Evolutionary conservation across 2,113 vertebrate species (phyloP).

Genomic region (Oophaga pumilio): DNA sequence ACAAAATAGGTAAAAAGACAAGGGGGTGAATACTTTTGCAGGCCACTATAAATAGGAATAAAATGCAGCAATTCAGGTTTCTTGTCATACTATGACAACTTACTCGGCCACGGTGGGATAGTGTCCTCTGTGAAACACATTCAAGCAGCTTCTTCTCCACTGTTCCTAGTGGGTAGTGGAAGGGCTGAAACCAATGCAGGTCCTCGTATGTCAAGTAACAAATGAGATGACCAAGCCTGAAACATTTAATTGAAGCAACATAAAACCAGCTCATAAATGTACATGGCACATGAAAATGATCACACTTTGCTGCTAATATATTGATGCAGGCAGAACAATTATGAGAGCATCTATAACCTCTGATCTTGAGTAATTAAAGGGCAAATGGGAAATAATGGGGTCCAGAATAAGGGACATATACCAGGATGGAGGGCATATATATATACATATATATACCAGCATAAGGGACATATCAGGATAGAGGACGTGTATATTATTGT

Average conservation of each 20-base stretch:
- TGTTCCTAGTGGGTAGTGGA: constrained; percentile 67
- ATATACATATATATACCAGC: too few species aligned
- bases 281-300: background rate
- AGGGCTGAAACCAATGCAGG: constrained; percentile 72
- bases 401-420: too few species aligned
- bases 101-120: constrained; percentile 78
- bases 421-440: too few species aligned
- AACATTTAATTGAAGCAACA: background rate
- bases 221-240: constrained; percentile 78
- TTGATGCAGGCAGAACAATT: background rate
- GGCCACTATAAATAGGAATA: too few species aligned
- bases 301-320: background rate
- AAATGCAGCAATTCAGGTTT: background rate
- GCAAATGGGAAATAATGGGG: too few species aligned
- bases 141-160: constrained; percentile 79
- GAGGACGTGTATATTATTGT: too few species aligned
- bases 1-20: too few species aligned
- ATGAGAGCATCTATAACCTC: too few species aligned
- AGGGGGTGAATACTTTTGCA: too few species aligned
- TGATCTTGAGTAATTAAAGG: too few species aligned
- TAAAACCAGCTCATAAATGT: background rate
- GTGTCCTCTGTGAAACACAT: constrained; percentile 77
- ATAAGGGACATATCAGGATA: too few species aligned
- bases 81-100: constrained; percentile 56
- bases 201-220: constrained; percentile 83